phyloP scores from a whole-genome alignment of 2,888 invertebrate species.

The Andrena flavipes region DNA sequence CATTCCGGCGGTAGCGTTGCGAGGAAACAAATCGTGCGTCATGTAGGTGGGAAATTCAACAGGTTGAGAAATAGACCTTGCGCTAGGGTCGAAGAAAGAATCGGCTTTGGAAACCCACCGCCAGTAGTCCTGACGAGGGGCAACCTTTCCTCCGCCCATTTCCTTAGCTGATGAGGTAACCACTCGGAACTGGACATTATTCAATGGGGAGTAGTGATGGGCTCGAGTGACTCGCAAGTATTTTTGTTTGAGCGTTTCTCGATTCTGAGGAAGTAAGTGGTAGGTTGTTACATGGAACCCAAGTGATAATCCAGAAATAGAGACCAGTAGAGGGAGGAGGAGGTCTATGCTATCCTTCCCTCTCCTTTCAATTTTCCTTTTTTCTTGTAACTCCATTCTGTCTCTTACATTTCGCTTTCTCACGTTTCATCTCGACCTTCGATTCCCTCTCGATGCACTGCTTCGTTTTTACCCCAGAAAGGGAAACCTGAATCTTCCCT shows the following conservation, averaged over 20 bases:
- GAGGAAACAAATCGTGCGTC: slow-evolving; percentile 67
- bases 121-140: not conserved
- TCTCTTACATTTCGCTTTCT: not conserved
- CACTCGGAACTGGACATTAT: not conserved
- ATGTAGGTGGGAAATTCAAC: slow-evolving; percentile 65
- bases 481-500: not conserved
- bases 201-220: not conserved
- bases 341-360: too few species aligned
- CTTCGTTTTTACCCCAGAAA: too few species aligned
- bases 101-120: not conserved
- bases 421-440: not conserved
- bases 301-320: not conserved
- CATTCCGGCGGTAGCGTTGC: slow-evolving; percentile 40
- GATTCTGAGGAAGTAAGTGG: not conserved
- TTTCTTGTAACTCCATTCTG: not conserved
- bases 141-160: not conserved
- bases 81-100: slow-evolving; percentile 1
- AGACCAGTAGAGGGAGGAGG: not conserved
- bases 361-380: not conserved
- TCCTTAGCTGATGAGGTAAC: not conserved
- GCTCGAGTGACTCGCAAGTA: not conserved
- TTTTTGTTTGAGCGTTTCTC: not conserved
- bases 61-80: slow-evolving; percentile 67
- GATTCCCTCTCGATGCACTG: not conserved
- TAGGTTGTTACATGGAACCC: not conserved